Percentiles rank a stretch among this genome's conserved stretches.
phyloP scores from a whole-genome alignment of 2,113 vertebrate species.

The Hippopotamus amphibius region DNA sequence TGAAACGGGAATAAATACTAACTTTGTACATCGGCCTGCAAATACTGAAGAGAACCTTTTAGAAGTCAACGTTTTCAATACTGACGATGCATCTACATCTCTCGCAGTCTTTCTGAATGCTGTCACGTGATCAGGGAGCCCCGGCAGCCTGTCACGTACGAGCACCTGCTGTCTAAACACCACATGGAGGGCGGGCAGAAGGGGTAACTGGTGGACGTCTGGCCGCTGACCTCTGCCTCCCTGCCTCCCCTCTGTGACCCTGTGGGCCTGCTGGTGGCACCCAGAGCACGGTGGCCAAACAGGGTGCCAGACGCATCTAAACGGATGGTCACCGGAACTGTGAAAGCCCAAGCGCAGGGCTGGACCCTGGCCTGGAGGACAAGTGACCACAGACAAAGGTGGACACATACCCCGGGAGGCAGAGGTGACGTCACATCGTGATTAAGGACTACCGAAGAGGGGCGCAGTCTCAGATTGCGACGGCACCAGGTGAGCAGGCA shows the following conservation, averaged over 20 bases:
- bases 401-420: not conserved
- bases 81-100: not conserved
- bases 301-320: not conserved
- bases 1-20: not conserved
- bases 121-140: not conserved
- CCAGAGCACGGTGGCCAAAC: not conserved
- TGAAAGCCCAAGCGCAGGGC: not conserved
- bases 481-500: not conserved
- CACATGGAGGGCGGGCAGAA: not conserved
- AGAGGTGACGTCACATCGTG: not conserved
- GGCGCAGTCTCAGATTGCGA: not conserved
- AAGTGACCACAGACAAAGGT: not conserved
- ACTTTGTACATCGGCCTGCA: not conserved
- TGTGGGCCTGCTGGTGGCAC: not conserved
- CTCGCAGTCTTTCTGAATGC: not conserved
- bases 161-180: fast-evolving
- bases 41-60: not conserved
- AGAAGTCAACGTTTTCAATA: not conserved
- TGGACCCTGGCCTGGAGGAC: not conserved
- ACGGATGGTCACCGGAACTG: not conserved
- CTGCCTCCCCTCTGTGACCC: fast-evolving
- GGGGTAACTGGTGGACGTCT: not conserved
- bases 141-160: not conserved
- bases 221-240: not conserved
- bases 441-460: not conserved